A percentile compares a stretch with the other conserved stretches of the same genome.
phyloP scores from a whole-genome alignment of 2,888 invertebrate genomes.

The Plemyria rubiginata region DNA sequence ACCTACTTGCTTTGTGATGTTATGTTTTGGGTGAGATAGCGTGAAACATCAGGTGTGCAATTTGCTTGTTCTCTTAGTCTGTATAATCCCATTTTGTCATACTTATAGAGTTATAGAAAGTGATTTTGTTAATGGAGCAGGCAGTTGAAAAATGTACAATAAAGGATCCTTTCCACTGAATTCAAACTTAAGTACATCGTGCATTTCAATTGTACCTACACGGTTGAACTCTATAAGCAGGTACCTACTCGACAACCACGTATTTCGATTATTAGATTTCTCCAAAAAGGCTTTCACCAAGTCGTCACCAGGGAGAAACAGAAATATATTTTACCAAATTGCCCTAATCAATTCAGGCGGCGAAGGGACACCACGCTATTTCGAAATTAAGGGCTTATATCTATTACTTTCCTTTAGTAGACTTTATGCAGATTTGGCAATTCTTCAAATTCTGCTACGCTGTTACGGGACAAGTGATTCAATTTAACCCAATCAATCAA shows the following conservation, averaged over 20 bases:
- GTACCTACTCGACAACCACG: constrained; percentile 3
- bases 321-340: constrained; percentile 41
- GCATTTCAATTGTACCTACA: no score
- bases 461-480: constrained; percentile 6
- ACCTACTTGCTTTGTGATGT: no score
- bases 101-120: no score
- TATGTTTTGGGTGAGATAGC: no score
- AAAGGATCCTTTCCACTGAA: no score
- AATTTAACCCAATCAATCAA: neutral
- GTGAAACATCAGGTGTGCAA: no score
- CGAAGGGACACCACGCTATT: constrained; percentile 45
- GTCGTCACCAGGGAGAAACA: constrained; percentile 32
- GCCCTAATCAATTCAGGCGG: constrained; percentile 42
- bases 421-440: constrained; percentile 9
- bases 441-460: constrained; percentile 9
- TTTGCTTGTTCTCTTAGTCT: no score
- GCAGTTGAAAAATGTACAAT: no score
- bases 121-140: no score
- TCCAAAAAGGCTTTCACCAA: constrained; percentile 32
- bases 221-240: neutral
- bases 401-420: constrained; percentile 6
- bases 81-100: no score
- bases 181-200: no score
- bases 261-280: constrained; percentile 14
- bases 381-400: constrained; percentile 41